Evolutionary conservation across 2,888 invertebrate genomes (phyloP).

Genomic region (Gisinianus flammeolus): DNA sequence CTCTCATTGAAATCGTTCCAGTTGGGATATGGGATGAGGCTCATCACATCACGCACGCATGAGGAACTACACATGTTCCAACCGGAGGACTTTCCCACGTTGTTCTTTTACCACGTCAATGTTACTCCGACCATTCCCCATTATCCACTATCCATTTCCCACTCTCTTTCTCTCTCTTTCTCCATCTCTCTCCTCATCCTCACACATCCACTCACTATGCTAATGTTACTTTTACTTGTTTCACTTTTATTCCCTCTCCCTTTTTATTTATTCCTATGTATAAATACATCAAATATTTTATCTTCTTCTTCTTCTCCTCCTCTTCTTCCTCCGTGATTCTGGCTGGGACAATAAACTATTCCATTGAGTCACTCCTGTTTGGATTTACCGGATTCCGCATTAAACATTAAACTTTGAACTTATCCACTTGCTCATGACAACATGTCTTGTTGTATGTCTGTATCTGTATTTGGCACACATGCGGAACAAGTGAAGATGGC

Average conservation of each 20-base stretch:
- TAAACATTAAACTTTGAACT: not conserved
- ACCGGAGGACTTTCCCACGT: not conserved
- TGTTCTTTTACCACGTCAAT: not conserved
- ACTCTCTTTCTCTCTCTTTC: no score
- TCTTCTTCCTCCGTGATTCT: not conserved
- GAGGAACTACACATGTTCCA: not conserved
- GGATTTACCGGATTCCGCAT: not conserved
- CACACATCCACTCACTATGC: no score
- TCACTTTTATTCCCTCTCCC: no score
- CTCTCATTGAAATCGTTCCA: no score
- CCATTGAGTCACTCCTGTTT: not conserved
- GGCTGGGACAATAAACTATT: not conserved
- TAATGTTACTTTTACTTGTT: no score
- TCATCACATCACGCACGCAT: not conserved
- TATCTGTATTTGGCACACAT: no score
- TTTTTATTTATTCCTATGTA: no score
- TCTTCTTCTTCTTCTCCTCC: not conserved
- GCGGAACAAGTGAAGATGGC: not conserved
- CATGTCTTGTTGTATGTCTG: not conserved
- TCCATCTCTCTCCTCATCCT: no score
- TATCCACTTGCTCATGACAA: not conserved
- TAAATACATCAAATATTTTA: no score
- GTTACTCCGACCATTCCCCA: no score
- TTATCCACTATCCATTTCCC: no score
- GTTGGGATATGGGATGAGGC: not conserved